phyloP scores from a whole-genome alignment of 1,140 invertebrate genomes.

The Leucophenga varia region DNA sequence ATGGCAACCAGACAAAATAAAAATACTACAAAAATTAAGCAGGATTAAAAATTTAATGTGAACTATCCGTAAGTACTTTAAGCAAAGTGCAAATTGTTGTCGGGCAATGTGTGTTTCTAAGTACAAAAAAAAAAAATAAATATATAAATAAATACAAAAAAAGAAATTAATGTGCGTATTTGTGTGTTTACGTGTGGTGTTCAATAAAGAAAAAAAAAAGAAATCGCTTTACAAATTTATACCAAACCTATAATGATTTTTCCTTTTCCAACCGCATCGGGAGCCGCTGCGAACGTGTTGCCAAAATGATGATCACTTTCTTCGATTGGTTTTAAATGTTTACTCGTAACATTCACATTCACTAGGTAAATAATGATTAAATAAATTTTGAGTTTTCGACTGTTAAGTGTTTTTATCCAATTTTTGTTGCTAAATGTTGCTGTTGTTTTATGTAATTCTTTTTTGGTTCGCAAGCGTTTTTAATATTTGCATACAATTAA shows the following conservation, averaged over 20 bases:
- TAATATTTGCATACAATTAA: constrained; percentile 12
- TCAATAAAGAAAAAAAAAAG: too few relatives aligned
- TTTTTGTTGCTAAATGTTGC: constrained; percentile 12
- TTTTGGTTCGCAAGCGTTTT: constrained; percentile 6
- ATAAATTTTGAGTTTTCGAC: constrained; percentile 16
- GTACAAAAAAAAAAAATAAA: too few relatives aligned
- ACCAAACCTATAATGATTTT: constrained; percentile 57
- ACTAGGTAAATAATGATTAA: constrained; percentile 19
- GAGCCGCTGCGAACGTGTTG: constrained; percentile 27
- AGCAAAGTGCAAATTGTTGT: too few relatives aligned
- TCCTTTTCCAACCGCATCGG: constrained; percentile 41
- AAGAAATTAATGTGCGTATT: constrained; percentile 5
- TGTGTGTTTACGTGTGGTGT: constrained; percentile 19
- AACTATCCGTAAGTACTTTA: too few relatives aligned
- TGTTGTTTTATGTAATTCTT: constrained; percentile 5
- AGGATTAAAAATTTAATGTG: too few relatives aligned
- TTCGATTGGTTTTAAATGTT: constrained; percentile 50
- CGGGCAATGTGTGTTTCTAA: too few relatives aligned
- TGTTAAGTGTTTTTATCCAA: constrained; percentile 26
- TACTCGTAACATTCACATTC: constrained; percentile 26
- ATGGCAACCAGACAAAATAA: too few relatives aligned
- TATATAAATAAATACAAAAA: too few relatives aligned
- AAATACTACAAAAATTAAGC: too few relatives aligned
- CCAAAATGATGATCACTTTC: constrained; percentile 46
- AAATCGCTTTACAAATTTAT: constrained; percentile 36